A percentile compares a stretch with the other conserved stretches of the same genome.
These are phyloP conservation scores for Menidia beryllina DNA, from an alignment of 2,113 vertebrate species.

Conservation along the genomic window DNA sequence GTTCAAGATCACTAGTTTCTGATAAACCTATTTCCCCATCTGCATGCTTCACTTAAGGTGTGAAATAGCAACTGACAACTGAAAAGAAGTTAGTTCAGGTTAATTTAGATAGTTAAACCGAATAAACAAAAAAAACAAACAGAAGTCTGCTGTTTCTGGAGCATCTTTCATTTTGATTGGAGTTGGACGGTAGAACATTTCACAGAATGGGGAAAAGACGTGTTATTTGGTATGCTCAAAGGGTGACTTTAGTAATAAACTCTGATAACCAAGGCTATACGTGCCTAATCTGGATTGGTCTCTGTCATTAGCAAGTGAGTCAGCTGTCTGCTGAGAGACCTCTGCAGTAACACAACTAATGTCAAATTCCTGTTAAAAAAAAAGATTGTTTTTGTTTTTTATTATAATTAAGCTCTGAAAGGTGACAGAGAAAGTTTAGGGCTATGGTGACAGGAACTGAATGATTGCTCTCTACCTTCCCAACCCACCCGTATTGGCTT, in stretches of 20 bases:
- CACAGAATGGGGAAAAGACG: constrained; percentile 5
- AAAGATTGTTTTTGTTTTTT: not conserved
- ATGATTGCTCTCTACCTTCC: no score
- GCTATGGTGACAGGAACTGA: no score
- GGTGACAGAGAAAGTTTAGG: no score
- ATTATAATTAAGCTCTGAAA: not conserved
- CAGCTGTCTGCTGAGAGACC: constrained; percentile 3
- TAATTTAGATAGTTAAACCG: no score
- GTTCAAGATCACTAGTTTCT: not conserved
- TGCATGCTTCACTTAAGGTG: constrained; percentile 1
- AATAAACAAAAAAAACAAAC: no score
- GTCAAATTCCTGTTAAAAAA: constrained; percentile 8
- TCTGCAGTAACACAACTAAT: constrained; percentile 19
- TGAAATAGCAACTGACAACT: not conserved
- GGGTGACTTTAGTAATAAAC: constrained; percentile 7
- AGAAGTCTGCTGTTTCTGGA: no score
- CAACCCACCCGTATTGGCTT: not conserved
- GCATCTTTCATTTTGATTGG: not conserved
- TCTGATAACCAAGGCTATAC: not conserved
- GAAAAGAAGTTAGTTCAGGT: not conserved
- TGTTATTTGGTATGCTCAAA: constrained; percentile 9
- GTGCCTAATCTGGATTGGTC: constrained; percentile 10
- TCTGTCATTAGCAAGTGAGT: constrained; percentile 17
- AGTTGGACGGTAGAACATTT: not conserved
- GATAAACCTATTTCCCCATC: not conserved